A percentile compares a stretch with the other conserved stretches of the same genome.
Conservation (phyloP, 2,797 vertebrate species). For the Lepilemur septentrionalis region DNA sequence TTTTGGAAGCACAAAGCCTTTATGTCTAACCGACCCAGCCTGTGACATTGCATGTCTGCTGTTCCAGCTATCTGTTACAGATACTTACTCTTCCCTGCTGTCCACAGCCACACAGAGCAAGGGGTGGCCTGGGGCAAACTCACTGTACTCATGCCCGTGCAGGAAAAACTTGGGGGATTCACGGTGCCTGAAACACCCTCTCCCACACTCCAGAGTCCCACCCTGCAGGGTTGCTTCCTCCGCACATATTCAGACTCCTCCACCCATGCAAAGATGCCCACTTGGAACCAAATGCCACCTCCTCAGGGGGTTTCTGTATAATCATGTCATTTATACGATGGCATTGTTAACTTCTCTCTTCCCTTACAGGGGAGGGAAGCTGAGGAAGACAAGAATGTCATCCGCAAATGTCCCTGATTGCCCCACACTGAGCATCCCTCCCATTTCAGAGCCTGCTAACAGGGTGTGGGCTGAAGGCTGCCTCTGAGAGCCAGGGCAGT, state of each 20-base stretch:
- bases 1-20: not conserved
- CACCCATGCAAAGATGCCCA: not conserved
- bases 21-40: not conserved
- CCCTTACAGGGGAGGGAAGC: not conserved
- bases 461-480: not conserved
- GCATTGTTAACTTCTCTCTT: not conserved
- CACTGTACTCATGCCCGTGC: fast-evolving
- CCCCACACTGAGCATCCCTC: not conserved
- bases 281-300: not conserved
- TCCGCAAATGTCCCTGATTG: not conserved
- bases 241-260: not conserved
- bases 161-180: not conserved
- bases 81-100: too few relatives aligned
- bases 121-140: not conserved
- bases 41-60: not conserved
- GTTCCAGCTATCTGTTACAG: not conserved
- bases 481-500: not conserved
- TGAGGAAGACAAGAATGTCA: not conserved
- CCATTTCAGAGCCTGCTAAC: not conserved
- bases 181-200: not conserved
- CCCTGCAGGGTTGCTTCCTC: not conserved
- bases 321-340: not conserved
- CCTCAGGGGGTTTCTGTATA: fast-evolving
- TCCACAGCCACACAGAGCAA: not conserved
- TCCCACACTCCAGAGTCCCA: not conserved